Evolutionary conservation across 2,113 vertebrate genomes (phyloP), one percentile per base, ranked within the genome.

Genomic region (Catagonus wagneri): DNA sequence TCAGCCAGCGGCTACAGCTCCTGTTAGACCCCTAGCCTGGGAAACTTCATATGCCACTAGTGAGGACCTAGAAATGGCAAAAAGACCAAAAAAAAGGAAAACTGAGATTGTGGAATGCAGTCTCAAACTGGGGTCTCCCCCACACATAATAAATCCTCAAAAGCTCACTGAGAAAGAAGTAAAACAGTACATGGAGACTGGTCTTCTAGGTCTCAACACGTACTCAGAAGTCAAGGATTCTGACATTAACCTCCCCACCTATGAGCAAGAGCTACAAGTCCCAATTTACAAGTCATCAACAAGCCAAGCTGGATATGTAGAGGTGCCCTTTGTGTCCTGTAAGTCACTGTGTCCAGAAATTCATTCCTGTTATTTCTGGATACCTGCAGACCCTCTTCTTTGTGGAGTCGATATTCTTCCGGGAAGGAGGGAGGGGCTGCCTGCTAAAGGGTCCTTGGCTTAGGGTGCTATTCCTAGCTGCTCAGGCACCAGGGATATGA

Each of bases 141-240:
- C 3, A 5, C 13, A 78, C 1, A 65, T 16, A 93, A 56, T 63
- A 58, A 34, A 61, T 6, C 27, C 63, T 88, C 81, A 16, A 63
- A 93, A 60, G 1, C 20, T 32, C 50, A 65, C 13, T 50, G 39
- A 83, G 68, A 36, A 79, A 85, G 34, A 74, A 85, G 27, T 36
- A 52, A 32, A 15, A 50, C 2, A 34, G 65, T 27, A 17, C 2
- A 8, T 0, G 3, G 0, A 78, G 36, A 50, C 23, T 20, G 29
- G 60, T 90, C 34, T 56, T 52, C 3, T 3, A 19, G 69, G 27
- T 34, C 50, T 88, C 29, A 44, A 17, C 13, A 39, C 16, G 61
- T 20, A 9, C 23, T n/a, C 8, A 88, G 66, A 90, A 54, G 50
- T 29, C 65, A 39, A 0, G 9, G 83, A 29, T 75, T 17, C 66